A percentile compares a stretch with the other conserved stretches of the same genome.
phyloP scores from a whole-genome alignment of 1,140 invertebrate species.

The Listronotus oregonensis region DNA sequence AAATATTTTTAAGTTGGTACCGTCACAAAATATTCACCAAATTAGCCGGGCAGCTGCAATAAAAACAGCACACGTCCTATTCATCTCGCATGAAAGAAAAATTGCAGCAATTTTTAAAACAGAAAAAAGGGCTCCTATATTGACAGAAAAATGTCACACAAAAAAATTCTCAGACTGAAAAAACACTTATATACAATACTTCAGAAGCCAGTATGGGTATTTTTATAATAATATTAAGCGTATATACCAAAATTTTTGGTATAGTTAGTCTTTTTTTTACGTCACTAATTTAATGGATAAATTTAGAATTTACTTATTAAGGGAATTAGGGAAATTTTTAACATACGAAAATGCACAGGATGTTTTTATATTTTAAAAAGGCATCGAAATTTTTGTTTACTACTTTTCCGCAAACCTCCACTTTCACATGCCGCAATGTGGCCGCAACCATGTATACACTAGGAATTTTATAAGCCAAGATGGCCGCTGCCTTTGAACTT shows the following conservation, averaged over 20 bases:
- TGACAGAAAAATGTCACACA: background rate
- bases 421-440: too few species aligned
- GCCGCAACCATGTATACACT: too few species aligned
- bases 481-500: too few species aligned
- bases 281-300: slow-evolving; percentile 30
- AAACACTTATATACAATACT: slow-evolving; percentile 18
- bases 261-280: slow-evolving; percentile 39
- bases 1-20: too few species aligned
- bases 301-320: slow-evolving; percentile 24
- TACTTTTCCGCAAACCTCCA: too few species aligned
- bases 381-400: too few species aligned
- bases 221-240: slow-evolving; percentile 35
- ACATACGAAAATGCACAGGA: background rate
- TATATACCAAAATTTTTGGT: slow-evolving; percentile 39
- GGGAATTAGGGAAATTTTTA: slow-evolving; percentile 7
- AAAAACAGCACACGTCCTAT: too few species aligned
- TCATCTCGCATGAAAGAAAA: background rate
- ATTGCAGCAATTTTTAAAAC: background rate
- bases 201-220: slow-evolving; percentile 22
- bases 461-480: too few species aligned
- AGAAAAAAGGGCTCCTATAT: background rate
- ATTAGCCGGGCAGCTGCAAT: too few species aligned
- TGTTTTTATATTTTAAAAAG: background rate
- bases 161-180: slow-evolving; percentile 1
- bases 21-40: too few species aligned